Evolutionary conservation across 2,888 invertebrate genomes (phyloP), one percentile per base, ranked within the genome.

Genomic region (Eupithecia insigniata): DNA sequence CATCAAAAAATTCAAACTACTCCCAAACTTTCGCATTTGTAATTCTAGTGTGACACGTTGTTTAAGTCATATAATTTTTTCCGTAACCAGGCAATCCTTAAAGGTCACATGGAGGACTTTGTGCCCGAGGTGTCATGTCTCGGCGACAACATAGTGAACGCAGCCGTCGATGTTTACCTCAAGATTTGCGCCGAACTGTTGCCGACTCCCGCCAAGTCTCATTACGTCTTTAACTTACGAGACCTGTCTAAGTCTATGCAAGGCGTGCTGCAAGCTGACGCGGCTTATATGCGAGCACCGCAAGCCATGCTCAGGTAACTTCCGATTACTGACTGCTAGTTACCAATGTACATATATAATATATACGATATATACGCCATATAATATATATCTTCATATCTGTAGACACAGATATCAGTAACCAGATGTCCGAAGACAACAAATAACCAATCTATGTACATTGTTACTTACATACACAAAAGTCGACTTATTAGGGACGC

Each of bases 211-310:
- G 96, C 97, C 34, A 98, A 98, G 87, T 97, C 97, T 0, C 98
- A 99, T 90, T 99, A 99, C 84, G 96, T 98, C 18, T 99, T 99
- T 88, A 99, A 99, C 90, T 91, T 99, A 80, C 95, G 99, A 64
- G 98, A 98, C 92, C 93, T 98, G 58, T 98, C 98, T 14, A 98
- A 98, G 89, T 97, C 97, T 75, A 95, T 98, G 82, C 98, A 98
- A 90, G 98, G 98, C n/a, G 96, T 98, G 12, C 90, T 98, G 68
- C 98, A 98, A 86, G 97, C 97, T 0, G 97, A 97, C 84, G 95
- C 96, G 39, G 95, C 95, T 2, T 95, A 95, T 65, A 95, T 97
- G 88, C 95, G 97, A 66, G 95, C 95, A 60, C 96, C 97, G 67
- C 92, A 91, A 70, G 95, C 95, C 73, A 96, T 98, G 91, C 88